Conservation (phyloP, 2,113 vertebrate genomes). For the Nycticorax nycticorax region DNA sequence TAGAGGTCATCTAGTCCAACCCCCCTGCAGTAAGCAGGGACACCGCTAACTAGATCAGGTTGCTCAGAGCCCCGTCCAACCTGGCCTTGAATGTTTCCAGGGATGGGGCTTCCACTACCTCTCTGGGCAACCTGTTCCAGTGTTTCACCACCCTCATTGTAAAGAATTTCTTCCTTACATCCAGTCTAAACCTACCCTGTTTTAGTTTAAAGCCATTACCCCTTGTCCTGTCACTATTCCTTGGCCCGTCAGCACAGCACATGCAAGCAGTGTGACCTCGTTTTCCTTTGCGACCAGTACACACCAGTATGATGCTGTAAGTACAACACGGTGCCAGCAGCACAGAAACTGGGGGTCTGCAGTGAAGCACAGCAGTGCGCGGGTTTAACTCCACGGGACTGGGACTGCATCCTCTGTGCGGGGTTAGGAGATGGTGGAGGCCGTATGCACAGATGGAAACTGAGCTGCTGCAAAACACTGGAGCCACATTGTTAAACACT, state of each 20-base stretch:
- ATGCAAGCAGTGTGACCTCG: fast-evolving
- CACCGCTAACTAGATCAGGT: no score
- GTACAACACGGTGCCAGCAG: background rate
- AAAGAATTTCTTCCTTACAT: no score
- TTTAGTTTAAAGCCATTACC: no score
- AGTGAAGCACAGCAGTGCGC: background rate
- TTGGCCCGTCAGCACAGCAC: background rate
- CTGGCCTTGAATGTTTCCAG: no score
- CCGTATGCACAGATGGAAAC: background rate
- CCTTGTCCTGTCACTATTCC: background rate
- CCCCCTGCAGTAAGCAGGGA: no score
- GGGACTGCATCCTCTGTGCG: background rate
- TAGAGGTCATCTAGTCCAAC: no score
- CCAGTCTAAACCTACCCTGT: no score
- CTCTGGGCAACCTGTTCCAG: no score
- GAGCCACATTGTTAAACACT: background rate
- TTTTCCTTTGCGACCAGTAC: fast-evolving
- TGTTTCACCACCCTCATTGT: no score
- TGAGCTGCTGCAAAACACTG: background rate
- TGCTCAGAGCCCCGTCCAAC: no score
- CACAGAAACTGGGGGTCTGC: background rate
- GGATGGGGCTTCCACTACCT: no score
- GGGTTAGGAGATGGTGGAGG: background rate
- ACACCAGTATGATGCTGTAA: fast-evolving
- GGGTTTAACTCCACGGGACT: background rate